phyloP scores from a whole-genome alignment of 1,140 invertebrate species.

The Trichonephila inaurata region DNA sequence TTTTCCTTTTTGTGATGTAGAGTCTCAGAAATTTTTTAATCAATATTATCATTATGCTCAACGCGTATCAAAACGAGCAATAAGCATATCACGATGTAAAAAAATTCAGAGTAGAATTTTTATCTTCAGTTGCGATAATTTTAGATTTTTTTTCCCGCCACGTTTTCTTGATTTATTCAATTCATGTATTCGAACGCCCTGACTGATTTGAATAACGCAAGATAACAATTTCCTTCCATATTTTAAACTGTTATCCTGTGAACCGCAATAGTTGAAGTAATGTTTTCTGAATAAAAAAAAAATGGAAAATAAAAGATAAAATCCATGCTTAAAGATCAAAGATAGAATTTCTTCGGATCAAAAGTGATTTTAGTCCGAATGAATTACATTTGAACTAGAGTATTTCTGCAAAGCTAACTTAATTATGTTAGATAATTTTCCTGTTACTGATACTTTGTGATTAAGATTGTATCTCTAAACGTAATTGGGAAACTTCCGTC shows the following conservation, averaged over 20 bases:
- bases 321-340: background rate
- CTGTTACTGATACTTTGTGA: background rate
- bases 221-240: background rate
- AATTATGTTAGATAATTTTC: slow-evolving; percentile 24
- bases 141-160: background rate
- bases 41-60: background rate
- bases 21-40: background rate
- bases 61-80: background rate
- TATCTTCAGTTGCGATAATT: background rate
- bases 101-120: background rate
- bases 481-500: background rate
- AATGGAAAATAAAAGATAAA: background rate
- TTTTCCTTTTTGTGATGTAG: background rate
- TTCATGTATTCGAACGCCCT: background rate
- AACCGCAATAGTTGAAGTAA: background rate
- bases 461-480: background rate
- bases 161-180: background rate
- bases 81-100: background rate
- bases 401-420: background rate
- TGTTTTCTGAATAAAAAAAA: background rate
- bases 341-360: background rate
- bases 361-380: background rate
- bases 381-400: background rate
- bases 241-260: background rate
- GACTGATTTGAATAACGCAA: background rate